Evolutionary conservation across 2,113 vertebrate species (phyloP).

Genomic region (Jacana jacana): DNA sequence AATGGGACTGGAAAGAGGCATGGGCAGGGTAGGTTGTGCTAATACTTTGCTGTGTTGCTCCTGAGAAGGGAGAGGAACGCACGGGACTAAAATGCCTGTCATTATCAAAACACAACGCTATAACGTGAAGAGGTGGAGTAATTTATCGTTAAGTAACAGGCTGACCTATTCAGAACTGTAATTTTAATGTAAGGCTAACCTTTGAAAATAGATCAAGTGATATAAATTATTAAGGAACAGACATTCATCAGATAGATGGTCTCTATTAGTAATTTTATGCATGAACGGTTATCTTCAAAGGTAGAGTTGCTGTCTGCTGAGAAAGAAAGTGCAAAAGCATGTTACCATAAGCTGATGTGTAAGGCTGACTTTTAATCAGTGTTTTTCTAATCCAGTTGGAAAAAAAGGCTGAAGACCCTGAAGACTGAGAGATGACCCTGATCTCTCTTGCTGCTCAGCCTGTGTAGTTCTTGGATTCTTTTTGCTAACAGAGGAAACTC

Average conservation of each 20-base stretch:
- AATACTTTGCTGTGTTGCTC: not conserved
- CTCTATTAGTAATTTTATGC: conserved; percentile 77
- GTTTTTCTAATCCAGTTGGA: conserved; percentile 43
- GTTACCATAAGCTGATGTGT: conserved; percentile 51
- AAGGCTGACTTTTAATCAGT: conserved; percentile 63
- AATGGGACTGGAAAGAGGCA: not conserved
- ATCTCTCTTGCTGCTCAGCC: not conserved
- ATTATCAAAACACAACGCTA: conserved; percentile 71
- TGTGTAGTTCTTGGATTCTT: not conserved
- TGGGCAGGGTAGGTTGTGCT: not conserved
- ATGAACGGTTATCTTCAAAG: conserved; percentile 66
- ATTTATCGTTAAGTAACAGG: conserved; percentile 76
- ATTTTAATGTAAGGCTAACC: conserved; percentile 79
- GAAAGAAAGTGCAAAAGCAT: conserved; percentile 42
- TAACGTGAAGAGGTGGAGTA: conserved; percentile 63
- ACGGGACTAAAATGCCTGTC: conserved; percentile 53
- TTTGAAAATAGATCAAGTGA: conserved; percentile 80
- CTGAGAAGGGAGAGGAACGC: conserved; percentile 3
- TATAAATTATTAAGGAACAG: conserved; percentile 77
- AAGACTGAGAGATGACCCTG: no score
- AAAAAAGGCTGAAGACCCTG: conserved; percentile 47
- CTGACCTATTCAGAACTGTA: conserved; percentile 76
- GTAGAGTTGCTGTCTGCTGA: conserved; percentile 32
- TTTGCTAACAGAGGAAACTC: not conserved
- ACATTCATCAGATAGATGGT: conserved; percentile 70